Evolutionary conservation across 2,797 vertebrate species (phyloP), one percentile per base, ranked within the genome.

Genomic region (Urophycis tenuis): DNA sequence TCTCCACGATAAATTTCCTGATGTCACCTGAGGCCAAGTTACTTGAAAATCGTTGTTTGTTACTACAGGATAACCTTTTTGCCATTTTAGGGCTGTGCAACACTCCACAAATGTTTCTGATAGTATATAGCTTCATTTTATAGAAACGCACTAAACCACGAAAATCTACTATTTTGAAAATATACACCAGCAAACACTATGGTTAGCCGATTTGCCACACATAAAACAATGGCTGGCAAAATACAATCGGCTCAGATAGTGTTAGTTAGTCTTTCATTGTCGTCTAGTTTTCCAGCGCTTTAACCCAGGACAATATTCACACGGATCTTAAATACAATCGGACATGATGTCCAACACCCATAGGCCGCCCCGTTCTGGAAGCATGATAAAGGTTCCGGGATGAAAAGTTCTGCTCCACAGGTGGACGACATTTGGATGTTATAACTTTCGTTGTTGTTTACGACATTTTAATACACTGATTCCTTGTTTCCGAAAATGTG

Each of bases 1-100:
- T 95, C 69, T 95, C 92, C 74, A 90, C 82, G 80, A 99, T 88
- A 83, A 97, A 96, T 0, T 77, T 87, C 79, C 90, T 91, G 73
- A 95, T 78, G 2, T 84, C 39, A 1, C 86, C 71, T 2, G 84
- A 74, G 8, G 29, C 33, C 17, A 22, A 2, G 34, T 39, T 19
- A 29, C 30, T 0, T 1, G 79, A 82, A 0, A 71, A 0, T 67
- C 60, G 60, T 67, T 25, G 60, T 67, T 25, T 29, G 29, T 29
- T 25, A 67, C n/a, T 12, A 25, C 60, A 67, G 60, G 60, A 67
- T 9, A 67, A n/a, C 0, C 29, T 19, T 67, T 67, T 25, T 29
- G 60, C n/a, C 3, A 67, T 1, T 29, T 11, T 25, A 10, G 1
- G 39, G 0, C 2, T 0, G 1, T 4, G 32, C 19, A 85, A 2